phyloP scores from a whole-genome alignment of 2,113 vertebrate species.

The Chloroceryle aenea region DNA sequence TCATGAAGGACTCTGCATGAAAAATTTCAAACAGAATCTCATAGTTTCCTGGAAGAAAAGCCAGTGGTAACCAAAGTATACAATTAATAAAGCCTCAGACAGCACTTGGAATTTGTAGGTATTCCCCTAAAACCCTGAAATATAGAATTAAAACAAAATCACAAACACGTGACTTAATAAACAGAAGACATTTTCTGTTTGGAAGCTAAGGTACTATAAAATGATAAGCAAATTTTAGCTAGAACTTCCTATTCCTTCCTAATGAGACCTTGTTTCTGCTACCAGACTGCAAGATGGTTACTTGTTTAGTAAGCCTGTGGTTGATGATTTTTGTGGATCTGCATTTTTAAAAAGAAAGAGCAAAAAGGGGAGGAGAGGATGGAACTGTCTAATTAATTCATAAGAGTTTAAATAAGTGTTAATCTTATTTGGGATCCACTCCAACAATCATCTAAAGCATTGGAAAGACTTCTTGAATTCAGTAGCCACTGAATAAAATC shows the following conservation, averaged over 20 bases:
- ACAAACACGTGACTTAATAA: neutral
- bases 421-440: neutral
- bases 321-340: neutral
- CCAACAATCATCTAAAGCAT: neutral
- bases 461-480: neutral
- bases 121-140: neutral
- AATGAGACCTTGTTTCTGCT: neutral
- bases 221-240: neutral
- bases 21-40: neutral
- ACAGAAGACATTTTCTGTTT: neutral
- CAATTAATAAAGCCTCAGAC: neutral
- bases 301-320: neutral
- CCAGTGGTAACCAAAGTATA: rapidly evolving
- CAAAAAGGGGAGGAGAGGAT: neutral
- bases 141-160: neutral
- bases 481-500: neutral
- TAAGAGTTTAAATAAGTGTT: neutral
- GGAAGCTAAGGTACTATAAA: neutral
- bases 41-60: neutral
- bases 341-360: neutral
- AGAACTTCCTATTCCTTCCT: neutral
- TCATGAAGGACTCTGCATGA: neutral
- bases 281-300: neutral
- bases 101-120: neutral
- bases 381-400: neutral